Percentiles rank a stretch among this genome's conserved stretches.
These are phyloP conservation scores for Peromyscus melanophrys DNA, from an alignment of 2,797 vertebrate genomes.

Conservation along the genomic window DNA sequence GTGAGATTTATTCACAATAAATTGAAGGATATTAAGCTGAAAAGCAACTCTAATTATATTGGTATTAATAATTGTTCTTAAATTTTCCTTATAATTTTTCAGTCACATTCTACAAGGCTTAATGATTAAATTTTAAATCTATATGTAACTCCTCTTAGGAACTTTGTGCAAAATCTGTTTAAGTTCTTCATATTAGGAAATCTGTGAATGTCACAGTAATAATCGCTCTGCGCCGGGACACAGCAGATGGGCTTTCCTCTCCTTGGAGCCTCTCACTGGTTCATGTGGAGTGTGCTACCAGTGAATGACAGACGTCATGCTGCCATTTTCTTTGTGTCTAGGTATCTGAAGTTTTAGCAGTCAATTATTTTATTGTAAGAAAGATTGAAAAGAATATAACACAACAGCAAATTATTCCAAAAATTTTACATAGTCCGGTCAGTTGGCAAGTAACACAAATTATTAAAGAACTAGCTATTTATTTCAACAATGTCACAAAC, in stretches of 20 bases:
- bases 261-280: not conserved
- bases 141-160: not conserved
- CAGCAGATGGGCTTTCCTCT: not conserved
- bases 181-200: not conserved
- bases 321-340: not conserved
- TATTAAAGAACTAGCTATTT: not conserved
- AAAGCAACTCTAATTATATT: not conserved
- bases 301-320: not conserved
- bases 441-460: not conserved
- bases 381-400: not conserved
- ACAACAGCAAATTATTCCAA: not conserved
- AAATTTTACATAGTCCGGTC: not conserved
- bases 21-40: not conserved
- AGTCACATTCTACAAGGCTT: not conserved
- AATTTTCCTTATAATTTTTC: not conserved
- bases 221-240: not conserved
- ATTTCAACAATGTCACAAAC: not conserved
- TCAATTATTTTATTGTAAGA: not conserved
- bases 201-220: not conserved
- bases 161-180: not conserved
- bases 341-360: not conserved
- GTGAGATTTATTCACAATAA: not conserved
- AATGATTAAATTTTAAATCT: constrained; percentile 2
- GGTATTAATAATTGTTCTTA: not conserved
- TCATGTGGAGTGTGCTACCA: not conserved